Evolutionary conservation across 2,888 invertebrate species (phyloP), one percentile per base, ranked within the genome.

Genomic region (Trissolcus brochymenae): DNA sequence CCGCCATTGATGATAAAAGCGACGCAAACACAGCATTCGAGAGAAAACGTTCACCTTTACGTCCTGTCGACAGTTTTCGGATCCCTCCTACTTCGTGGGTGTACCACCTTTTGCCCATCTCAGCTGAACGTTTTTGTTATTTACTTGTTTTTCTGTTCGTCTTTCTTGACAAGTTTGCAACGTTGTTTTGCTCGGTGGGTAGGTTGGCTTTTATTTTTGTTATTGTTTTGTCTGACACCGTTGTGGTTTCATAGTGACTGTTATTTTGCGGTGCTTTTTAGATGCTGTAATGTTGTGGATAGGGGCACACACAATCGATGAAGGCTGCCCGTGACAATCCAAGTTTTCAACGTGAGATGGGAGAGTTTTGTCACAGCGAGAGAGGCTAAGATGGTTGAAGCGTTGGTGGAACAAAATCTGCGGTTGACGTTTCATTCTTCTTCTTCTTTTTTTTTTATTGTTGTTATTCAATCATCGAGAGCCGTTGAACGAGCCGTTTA

Each of bases 1-100:
- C 74, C 74, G 67, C 74, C 74, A 74, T 74, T 74, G 67, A 68
- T 67, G 73, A 67, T 67, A 66, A 66, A 72, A 66, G 62, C 67
- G 53, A 62, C 62, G 1, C 62, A 68, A 74, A 64, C 51, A 51
- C 72, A 73, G 66, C 73, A 61, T 61, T 66, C 62, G 51, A 74
- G 51, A 73, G 65, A 17, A 73, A 65, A 65, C 56, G 55, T 51
- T 73, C 57, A 60, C 56, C 65, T 62, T 60, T 46, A 55, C 35
- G 35, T 35, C 43, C 60, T 55, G 66, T 46, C 57, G 65, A 16
- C 64, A 71, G 43, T 62, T 62, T 62, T 60, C 43, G 46, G 21
- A 11, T 1, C 66, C 51, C 67, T 25, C 40, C 67, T 43, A 7
- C 6, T 14, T 41, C 13, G 16, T 43, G 41, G 0, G 41, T 16